Conservation (phyloP, 2,113 vertebrate genomes). For the Indri indri region DNA sequence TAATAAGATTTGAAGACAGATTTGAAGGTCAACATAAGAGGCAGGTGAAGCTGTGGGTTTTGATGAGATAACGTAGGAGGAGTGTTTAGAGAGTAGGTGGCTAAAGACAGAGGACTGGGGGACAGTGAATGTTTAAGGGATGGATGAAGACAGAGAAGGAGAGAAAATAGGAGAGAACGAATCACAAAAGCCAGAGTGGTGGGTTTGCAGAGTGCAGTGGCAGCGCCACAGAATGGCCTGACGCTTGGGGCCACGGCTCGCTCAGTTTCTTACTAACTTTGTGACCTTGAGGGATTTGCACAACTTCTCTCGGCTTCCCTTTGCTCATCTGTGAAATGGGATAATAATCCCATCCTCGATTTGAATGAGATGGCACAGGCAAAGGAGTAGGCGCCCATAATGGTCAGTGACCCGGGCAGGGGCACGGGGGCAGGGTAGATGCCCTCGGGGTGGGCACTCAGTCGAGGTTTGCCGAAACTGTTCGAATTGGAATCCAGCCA, state of each 20-base stretch:
- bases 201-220: not conserved
- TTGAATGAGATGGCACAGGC: not conserved
- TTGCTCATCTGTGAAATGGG: not conserved
- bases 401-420: not conserved
- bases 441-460: not conserved
- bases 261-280: not conserved
- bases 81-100: not conserved
- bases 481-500: not conserved
- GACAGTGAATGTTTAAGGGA: not conserved
- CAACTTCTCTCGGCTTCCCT: not conserved
- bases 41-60: not conserved
- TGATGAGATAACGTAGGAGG: not conserved
- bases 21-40: not conserved
- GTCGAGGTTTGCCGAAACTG: not conserved
- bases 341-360: not conserved
- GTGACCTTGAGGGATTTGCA: not conserved
- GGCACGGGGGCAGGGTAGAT: not conserved
- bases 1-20: not conserved
- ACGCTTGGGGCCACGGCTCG: rapidly evolving
- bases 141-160: not conserved
- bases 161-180: not conserved
- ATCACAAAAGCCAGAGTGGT: not conserved
- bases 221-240: not conserved
- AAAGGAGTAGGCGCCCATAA: not conserved
- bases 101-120: not conserved